A percentile compares a stretch with the other conserved stretches of the same genome.
These are phyloP conservation scores for Priapulus caudatus DNA, from an alignment of 2,888 invertebrate species.

Conservation along the genomic window DNA sequence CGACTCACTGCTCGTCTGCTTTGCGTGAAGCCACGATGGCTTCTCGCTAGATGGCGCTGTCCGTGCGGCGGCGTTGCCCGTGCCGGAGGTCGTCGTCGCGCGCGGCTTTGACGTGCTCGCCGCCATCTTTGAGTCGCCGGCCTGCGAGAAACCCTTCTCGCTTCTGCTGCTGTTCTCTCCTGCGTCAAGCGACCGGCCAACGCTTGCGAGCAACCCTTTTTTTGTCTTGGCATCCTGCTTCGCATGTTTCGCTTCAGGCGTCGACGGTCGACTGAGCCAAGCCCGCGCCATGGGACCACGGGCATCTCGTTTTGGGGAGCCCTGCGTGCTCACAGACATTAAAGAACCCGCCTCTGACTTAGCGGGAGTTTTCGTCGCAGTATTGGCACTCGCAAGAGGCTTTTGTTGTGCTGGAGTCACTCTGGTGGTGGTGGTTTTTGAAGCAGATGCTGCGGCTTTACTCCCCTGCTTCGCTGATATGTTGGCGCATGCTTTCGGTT, in stretches of 20 bases:
- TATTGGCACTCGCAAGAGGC: too few species aligned
- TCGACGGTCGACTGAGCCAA: too few species aligned
- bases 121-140: background rate
- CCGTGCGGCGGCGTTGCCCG: background rate
- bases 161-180: too few species aligned
- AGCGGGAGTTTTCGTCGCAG: too few species aligned
- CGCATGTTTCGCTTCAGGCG: background rate
- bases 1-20: background rate
- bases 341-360: background rate
- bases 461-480: background rate
- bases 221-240: background rate
- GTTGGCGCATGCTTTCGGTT: too few species aligned
- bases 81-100: background rate
- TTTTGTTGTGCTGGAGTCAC: too few species aligned
- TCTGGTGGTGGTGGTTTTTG: too few species aligned
- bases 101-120: background rate
- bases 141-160: background rate
- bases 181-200: too few species aligned
- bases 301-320: background rate
- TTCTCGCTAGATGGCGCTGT: background rate
- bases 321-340: background rate
- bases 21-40: background rate
- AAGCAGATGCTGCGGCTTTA: too few species aligned
- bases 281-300: too few species aligned
- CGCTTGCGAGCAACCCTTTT: background rate